phyloP scores from a whole-genome alignment of 2,113 vertebrate species.

The Genyomyrus donnyi region DNA sequence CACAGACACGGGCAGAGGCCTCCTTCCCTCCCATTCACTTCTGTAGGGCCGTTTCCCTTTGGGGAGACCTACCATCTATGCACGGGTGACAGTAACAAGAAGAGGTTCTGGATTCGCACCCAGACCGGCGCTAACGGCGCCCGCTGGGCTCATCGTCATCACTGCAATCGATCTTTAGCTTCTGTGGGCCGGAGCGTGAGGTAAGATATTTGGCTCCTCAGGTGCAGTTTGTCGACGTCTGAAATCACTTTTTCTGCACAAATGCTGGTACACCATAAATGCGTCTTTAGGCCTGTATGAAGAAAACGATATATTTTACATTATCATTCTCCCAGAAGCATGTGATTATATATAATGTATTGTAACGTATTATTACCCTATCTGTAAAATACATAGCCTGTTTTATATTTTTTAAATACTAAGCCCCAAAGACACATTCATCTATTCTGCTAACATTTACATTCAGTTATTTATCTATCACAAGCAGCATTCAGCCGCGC shows the following conservation, averaged over 20 bases:
- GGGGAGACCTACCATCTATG: neutral
- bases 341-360: neutral
- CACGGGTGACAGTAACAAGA: neutral
- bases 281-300: neutral
- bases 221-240: neutral
- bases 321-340: neutral
- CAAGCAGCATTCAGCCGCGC: neutral
- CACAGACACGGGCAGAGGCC: neutral
- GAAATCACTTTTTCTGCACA: neutral
- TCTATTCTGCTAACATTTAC: neutral
- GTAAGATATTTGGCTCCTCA: neutral
- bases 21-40: neutral
- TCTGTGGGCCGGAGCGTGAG: neutral
- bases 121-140: neutral
- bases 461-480: neutral
- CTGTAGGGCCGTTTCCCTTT: neutral
- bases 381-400: neutral
- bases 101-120: neutral
- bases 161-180: neutral
- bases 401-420: neutral
- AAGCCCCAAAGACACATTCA: neutral
- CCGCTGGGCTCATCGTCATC: neutral
- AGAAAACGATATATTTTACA: neutral
- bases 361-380: neutral
- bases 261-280: neutral